These are phyloP conservation scores for Leptinotarsa defecta DNA, from an alignment of 1,140 invertebrate genomes.

Conservation along the genomic window DNA sequence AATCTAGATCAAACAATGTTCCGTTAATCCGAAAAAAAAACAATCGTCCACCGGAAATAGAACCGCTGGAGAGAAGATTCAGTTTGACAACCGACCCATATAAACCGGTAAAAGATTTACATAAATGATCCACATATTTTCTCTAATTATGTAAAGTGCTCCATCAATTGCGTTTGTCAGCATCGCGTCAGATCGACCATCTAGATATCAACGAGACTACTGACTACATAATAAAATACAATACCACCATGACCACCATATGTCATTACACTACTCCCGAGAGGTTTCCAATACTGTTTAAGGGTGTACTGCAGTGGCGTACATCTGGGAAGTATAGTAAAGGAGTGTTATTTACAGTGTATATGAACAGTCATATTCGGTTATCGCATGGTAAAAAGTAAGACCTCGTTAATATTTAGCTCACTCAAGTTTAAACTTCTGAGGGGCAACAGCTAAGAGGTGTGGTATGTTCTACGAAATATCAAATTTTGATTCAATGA, in stretches of 20 bases:
- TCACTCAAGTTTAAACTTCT: too few relatives aligned
- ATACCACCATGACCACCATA: conserved; percentile 43
- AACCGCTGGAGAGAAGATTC: not conserved
- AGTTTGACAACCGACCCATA: conserved; percentile 4
- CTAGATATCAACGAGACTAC: conserved; percentile 10
- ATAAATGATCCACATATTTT: not conserved
- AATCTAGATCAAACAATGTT: too few relatives aligned
- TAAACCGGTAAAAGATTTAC: not conserved
- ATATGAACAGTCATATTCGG: too few relatives aligned
- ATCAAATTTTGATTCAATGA: too few relatives aligned
- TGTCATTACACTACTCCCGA: conserved; percentile 28
- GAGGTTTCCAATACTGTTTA: not conserved
- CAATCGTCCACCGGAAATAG: not conserved
- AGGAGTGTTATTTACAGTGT: too few relatives aligned
- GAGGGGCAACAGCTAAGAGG: too few relatives aligned
- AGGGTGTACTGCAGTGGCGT: too few relatives aligned
- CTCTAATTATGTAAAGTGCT: conserved; percentile 8
- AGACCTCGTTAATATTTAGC: too few relatives aligned
- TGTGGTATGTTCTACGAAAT: too few relatives aligned
- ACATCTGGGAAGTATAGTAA: too few relatives aligned
- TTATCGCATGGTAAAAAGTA: too few relatives aligned
- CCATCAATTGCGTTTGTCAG: not conserved
- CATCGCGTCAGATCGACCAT: conserved; percentile 4
- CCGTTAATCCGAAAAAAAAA: too few relatives aligned
- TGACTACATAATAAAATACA: conserved; percentile 32